Conservation (phyloP, 2,888 invertebrate genomes). For the Aporophyla lueneburgensis region DNA sequence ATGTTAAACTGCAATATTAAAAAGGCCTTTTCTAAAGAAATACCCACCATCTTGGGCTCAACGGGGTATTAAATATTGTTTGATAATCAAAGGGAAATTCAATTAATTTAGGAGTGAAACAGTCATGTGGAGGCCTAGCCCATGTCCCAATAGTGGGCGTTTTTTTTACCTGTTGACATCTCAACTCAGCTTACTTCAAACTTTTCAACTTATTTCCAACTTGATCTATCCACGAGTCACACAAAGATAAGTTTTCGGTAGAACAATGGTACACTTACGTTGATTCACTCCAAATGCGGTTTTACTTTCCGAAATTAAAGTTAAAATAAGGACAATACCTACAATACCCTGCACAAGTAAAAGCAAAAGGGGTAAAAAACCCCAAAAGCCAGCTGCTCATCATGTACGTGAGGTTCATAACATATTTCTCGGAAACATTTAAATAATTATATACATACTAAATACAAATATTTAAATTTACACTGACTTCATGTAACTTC, state of each 20-base stretch:
- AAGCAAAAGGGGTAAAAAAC: conserved; percentile 31
- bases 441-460: neutral
- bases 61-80: neutral
- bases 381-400: conserved; percentile 6
- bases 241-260: neutral
- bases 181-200: too few species aligned
- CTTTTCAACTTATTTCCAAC: neutral
- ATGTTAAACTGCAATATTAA: neutral
- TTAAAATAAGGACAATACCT: conserved; percentile 16
- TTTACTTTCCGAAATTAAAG: neutral
- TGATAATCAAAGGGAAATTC: neutral
- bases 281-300: conserved; percentile 12
- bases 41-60: neutral
- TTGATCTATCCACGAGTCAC: neutral
- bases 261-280: too few species aligned
- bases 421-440: conserved; percentile 30
- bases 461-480: conserved; percentile 38
- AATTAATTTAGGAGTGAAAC: neutral
- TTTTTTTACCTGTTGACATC: neutral
- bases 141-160: neutral
- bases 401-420: conserved; percentile 8
- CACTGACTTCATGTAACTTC: conserved; percentile 33
- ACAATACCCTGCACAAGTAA: neutral
- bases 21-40: neutral
- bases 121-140: neutral